Conservation (phyloP, 2,113 vertebrate species). For the Atlantisia rogersi region DNA sequence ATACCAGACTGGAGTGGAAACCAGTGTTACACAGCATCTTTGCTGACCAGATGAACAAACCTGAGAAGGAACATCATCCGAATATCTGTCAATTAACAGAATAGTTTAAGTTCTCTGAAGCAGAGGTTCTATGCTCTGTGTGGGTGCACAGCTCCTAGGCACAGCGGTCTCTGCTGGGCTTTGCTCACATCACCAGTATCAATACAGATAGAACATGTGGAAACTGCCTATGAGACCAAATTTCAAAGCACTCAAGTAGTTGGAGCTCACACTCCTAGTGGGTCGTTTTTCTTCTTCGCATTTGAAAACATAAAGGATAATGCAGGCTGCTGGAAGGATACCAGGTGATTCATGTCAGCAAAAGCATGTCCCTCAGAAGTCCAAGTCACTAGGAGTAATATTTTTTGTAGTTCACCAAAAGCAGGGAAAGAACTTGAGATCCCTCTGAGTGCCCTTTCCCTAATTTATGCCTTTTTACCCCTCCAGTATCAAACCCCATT, state of each 20-base stretch:
- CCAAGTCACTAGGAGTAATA: neutral
- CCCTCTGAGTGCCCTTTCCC: neutral
- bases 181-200: neutral
- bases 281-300: neutral
- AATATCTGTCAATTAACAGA: neutral
- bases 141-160: neutral
- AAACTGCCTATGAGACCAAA: neutral
- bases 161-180: neutral
- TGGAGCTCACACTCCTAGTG: neutral
- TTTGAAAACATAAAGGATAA: neutral
- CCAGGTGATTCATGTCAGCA: neutral
- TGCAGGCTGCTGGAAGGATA: neutral
- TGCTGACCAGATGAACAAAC: neutral
- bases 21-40: neutral
- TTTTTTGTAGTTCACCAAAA: neutral
- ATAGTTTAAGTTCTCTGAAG: neutral
- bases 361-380: neutral
- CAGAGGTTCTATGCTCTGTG: neutral
- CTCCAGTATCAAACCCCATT: neutral
- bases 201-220: neutral
- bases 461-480: rapidly evolving
- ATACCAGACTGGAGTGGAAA: neutral
- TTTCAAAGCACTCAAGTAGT: neutral
- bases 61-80: neutral
- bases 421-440: neutral